phyloP scores from a whole-genome alignment of 2,797 vertebrate genomes.

The Okamejei kenojei region DNA sequence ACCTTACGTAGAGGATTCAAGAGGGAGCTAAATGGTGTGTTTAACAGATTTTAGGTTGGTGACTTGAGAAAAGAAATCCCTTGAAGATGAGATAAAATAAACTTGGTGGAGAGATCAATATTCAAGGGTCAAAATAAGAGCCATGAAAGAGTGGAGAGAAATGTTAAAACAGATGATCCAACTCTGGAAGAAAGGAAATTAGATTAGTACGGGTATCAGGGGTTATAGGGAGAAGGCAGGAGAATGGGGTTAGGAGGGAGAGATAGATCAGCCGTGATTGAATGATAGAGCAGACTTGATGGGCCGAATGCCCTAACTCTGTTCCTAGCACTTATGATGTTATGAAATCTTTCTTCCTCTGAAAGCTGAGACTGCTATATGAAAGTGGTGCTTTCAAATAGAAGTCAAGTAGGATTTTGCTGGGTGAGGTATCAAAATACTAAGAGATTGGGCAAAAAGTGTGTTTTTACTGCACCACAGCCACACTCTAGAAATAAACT shows the following conservation, averaged over 20 bases:
- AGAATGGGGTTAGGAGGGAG: too few species aligned
- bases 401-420: background rate
- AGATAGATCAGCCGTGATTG: too few species aligned
- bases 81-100: too few species aligned
- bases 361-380: background rate
- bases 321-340: too few species aligned
- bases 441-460: background rate
- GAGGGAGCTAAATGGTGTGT: background rate
- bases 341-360: background rate
- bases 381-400: background rate
- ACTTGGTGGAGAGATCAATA: too few species aligned
- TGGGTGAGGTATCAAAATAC: background rate
- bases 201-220: too few species aligned
- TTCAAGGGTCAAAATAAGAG: background rate
- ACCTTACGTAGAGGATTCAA: background rate
- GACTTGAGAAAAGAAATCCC: background rate
- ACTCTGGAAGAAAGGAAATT: background rate
- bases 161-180: background rate
- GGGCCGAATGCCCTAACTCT: too few species aligned
- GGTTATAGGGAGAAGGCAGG: background rate
- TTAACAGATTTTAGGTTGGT: background rate
- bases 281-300: too few species aligned
- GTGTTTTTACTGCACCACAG: background rate
- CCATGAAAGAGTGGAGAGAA: background rate
- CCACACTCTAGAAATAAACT: background rate